These are phyloP conservation scores for Peromyscus leucopus DNA, from an alignment of 2,113 vertebrate genomes.

Conservation along the genomic window DNA sequence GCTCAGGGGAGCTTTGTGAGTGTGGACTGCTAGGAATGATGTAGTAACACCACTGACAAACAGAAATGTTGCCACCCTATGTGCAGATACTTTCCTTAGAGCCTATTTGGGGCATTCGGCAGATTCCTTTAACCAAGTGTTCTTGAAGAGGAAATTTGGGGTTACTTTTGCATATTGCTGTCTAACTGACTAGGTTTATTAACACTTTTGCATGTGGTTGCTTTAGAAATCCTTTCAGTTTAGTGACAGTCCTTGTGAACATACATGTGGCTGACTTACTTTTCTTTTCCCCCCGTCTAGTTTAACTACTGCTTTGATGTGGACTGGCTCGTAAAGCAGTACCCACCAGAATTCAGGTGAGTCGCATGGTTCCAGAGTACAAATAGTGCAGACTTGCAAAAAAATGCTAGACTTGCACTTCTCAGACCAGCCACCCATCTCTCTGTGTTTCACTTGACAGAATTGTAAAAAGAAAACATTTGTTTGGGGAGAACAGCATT, in stretches of 20 bases:
- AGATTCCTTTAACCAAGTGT: not conserved
- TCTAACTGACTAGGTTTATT: not conserved
- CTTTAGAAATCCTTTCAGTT: not conserved
- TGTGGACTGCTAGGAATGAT: not conserved
- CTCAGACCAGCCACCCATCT: not conserved
- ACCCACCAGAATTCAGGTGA: conserved; percentile 95
- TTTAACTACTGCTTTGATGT: conserved; percentile 99
- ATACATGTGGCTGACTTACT: not conserved
- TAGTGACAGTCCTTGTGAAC: not conserved
- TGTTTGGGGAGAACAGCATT: not conserved
- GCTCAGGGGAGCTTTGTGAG: not conserved
- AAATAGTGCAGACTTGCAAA: not conserved
- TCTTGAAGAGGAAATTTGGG: not conserved
- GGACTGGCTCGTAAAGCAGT: conserved; percentile 95
- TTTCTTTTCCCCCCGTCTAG: conserved; percentile 82
- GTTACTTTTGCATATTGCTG: not conserved
- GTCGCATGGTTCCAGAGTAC: not conserved
- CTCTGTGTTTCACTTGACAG: not conserved
- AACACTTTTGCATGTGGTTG: not conserved
- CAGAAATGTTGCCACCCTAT: not conserved
- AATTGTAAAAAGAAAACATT: not conserved
- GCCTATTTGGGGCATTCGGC: not conserved
- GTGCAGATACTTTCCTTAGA: not conserved
- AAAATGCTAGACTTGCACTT: not conserved
- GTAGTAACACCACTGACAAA: not conserved